Evolutionary conservation across 2,797 vertebrate genomes (phyloP).

Genomic region (Clamator glandarius): DNA sequence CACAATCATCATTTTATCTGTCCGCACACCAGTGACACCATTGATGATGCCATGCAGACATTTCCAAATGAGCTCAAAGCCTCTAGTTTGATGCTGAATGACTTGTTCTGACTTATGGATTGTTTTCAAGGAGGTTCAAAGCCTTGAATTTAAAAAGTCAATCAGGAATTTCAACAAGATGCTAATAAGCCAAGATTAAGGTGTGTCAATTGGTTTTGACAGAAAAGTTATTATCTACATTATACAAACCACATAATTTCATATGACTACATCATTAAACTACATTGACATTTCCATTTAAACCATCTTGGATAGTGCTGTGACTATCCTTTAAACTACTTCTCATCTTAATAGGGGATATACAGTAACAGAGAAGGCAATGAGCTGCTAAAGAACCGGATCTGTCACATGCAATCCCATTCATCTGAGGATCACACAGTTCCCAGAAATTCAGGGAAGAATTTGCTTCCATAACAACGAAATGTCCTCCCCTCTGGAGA

Average conservation of each 20-base stretch:
- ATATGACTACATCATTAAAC: not conserved
- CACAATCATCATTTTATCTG: not conserved
- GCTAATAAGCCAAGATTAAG: conserved; percentile 14
- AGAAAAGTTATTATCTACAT: not conserved
- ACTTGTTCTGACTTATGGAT: not conserved
- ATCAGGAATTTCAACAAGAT: not conserved
- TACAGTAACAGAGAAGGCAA: not conserved
- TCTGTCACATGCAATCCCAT: rapidly evolving
- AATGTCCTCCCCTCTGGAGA: not conserved
- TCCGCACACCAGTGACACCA: not conserved
- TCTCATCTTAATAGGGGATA: not conserved
- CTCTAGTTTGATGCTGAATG: not conserved
- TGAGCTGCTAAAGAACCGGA: not conserved
- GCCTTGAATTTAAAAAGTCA: not conserved
- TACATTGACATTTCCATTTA: not conserved
- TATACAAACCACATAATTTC: not conserved
- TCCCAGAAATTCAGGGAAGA: not conserved
- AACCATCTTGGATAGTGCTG: not conserved
- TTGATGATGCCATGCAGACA: rapidly evolving
- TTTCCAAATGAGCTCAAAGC: not conserved
- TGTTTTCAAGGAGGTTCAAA: not conserved
- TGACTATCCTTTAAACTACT: not conserved
- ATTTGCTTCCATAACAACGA: rapidly evolving
- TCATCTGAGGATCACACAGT: not conserved
- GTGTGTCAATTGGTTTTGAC: conserved; percentile 50